Evolutionary conservation across 2,797 vertebrate species (phyloP).

Genomic region (Gymnoscopelus microlampas): DNA sequence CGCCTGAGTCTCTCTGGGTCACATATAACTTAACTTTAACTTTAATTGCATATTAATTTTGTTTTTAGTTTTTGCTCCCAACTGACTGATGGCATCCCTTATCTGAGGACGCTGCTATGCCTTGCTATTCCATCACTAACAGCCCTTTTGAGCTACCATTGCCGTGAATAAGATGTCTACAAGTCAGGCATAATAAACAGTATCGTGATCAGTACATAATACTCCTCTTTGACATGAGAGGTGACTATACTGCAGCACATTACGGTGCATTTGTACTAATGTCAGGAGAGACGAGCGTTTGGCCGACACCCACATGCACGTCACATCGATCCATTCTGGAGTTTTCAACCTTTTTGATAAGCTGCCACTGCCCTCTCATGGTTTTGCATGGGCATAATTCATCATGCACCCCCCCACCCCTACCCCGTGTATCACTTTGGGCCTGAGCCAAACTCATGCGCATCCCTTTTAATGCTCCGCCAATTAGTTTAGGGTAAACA

Average conservation of each 20-base stretch:
- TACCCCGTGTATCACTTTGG: background rate
- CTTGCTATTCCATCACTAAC: background rate
- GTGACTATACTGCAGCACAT: too few relatives aligned
- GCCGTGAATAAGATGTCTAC: background rate
- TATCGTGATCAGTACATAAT: background rate
- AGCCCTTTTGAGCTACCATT: background rate
- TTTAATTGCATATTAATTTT: background rate
- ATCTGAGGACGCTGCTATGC: background rate
- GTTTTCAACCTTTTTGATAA: too few relatives aligned
- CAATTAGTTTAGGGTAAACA: constrained; percentile 15
- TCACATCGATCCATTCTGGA: background rate
- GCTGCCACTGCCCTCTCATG: background rate
- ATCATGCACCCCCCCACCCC: background rate
- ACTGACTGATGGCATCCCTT: background rate
- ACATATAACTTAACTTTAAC: background rate
- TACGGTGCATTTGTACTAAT: too few relatives aligned
- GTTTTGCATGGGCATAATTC: background rate
- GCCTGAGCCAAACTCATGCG: background rate
- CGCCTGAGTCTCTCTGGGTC: background rate
- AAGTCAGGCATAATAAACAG: background rate
- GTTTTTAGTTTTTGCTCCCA: background rate
- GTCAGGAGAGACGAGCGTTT: too few relatives aligned
- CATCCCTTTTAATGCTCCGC: background rate
- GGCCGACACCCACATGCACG: background rate
- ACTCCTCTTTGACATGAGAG: background rate